Conservation (phyloP, 2,797 vertebrate genomes). For the Phataginus tricuspis region DNA sequence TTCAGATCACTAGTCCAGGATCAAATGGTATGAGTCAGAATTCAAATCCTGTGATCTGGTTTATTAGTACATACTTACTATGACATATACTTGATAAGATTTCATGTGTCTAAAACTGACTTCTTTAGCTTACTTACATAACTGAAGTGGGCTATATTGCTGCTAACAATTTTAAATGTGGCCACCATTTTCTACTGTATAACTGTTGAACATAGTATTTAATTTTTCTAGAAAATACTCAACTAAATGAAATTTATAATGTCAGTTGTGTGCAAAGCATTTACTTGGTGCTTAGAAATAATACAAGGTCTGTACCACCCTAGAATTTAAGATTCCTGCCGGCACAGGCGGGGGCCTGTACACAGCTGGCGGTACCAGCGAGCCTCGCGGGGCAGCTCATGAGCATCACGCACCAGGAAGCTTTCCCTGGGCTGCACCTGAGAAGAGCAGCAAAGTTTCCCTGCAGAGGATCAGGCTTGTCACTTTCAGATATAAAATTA, state of each 20-base stretch:
- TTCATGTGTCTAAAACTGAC: not conserved
- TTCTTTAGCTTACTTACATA: not conserved
- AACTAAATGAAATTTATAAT: not conserved
- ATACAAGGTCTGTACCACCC: not conserved
- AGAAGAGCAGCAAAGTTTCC: not conserved
- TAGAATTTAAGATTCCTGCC: not conserved
- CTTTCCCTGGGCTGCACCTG: not conserved
- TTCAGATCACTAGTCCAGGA: not conserved
- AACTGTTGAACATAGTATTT: not conserved
- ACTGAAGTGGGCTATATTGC: not conserved
- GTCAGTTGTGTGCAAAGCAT: not conserved
- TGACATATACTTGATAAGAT: not conserved
- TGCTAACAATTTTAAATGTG: not conserved
- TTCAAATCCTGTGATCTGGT: not conserved
- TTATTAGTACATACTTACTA: not conserved
- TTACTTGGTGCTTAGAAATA: not conserved
- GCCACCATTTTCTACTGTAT: not conserved
- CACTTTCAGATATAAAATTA: not conserved
- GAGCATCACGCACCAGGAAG: not conserved
- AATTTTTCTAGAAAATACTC: not conserved
- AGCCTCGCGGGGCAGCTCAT: not conserved
- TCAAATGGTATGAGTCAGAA: not conserved
- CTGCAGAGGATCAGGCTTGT: not conserved
- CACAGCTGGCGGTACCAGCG: not conserved
- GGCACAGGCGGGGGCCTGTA: not conserved